A percentile compares a stretch with the other conserved stretches of the same genome.
phyloP scores from a whole-genome alignment of 1,140 invertebrate genomes.

The Drosophila repletoides region DNA sequence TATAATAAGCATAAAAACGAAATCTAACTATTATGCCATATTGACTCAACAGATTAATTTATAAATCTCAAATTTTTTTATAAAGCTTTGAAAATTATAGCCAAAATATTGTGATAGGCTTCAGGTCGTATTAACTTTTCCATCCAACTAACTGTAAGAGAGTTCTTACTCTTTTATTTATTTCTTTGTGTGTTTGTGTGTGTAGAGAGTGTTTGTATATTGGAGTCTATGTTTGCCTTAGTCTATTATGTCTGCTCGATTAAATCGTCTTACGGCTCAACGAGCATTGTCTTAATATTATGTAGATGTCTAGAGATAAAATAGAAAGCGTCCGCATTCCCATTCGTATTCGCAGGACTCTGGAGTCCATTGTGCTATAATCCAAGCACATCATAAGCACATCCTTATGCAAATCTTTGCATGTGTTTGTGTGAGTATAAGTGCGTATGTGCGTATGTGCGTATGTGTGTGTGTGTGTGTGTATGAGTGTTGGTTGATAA shows the following conservation, averaged over 20 bases:
- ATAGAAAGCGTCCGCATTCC: conserved; percentile 1
- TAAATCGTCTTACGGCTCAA: conserved; percentile 80
- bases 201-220: conserved; percentile 9
- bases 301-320: conserved; percentile 76
- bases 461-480: conserved; percentile 21
- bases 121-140: too few species aligned
- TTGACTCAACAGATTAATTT: too few species aligned
- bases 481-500: conserved; percentile 62
- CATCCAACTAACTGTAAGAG: conserved; percentile 25
- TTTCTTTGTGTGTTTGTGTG: conserved; percentile 9
- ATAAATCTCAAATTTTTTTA: too few species aligned
- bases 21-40: too few species aligned
- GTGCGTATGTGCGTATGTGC: conserved; percentile 21
- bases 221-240: conserved; percentile 43
- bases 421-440: conserved; percentile 22
- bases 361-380: conserved; percentile 70
- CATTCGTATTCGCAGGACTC: not conserved
- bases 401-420: conserved; percentile 77
- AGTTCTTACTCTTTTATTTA: not conserved
- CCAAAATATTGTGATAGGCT: too few species aligned
- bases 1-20: too few species aligned
- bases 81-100: too few species aligned
- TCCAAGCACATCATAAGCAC: conserved; percentile 76
- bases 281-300: conserved; percentile 80
- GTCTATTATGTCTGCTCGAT: conserved; percentile 79